Base-by-base conservation (phyloP, 2,888 invertebrate species). In the Pardosa pseudoannulata region DNA sequence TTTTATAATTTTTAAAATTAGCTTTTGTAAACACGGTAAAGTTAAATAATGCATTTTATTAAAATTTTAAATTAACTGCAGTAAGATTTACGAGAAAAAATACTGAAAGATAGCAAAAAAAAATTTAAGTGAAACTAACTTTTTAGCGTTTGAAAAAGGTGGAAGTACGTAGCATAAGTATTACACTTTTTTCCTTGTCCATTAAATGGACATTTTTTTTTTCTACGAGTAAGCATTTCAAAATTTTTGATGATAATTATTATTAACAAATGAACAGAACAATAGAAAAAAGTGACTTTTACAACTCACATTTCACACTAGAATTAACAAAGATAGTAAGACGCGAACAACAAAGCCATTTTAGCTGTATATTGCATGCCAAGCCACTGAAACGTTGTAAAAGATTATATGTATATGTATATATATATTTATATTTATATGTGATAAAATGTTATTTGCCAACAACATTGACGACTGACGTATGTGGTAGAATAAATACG, bases 401-500 rank as follows among this genome's bases (percentile, higher is more conserved):
- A 87, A 87, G 87, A 76, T 87, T 87, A 87, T 75, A 79, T 79
- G 67, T 85, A 86, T 86, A 70, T 68, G 27, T 28, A 62, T 62
- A 28, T 28, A 27, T 62, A 68, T 65, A 65, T 16, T 65, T 76
- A 73, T 80, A 76, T 79, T 76, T 79, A 83, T 80, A 76, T 65
- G 72, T 87, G 87, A 80, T 87, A 87, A 87, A 87, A 87, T 79
- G 87, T 79, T 75, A 80, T 80, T 86, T 86, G 79, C 80, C 87
- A 87, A 79, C 80, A 87, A 87, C 87, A 87, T 76, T 80, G 56
- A 86, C 67, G 86, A 87, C 80, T 80, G 80, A 87, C 87, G 87
- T 87, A 87, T 87, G 87, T 75, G 80, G 80, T 87, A 87, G 87
- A 79, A 87, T 87, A 87, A 87, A 87, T 87, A 87, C 87, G 87